phyloP scores from a whole-genome alignment of 2,797 vertebrate species.

The Acanthis flammea region DNA sequence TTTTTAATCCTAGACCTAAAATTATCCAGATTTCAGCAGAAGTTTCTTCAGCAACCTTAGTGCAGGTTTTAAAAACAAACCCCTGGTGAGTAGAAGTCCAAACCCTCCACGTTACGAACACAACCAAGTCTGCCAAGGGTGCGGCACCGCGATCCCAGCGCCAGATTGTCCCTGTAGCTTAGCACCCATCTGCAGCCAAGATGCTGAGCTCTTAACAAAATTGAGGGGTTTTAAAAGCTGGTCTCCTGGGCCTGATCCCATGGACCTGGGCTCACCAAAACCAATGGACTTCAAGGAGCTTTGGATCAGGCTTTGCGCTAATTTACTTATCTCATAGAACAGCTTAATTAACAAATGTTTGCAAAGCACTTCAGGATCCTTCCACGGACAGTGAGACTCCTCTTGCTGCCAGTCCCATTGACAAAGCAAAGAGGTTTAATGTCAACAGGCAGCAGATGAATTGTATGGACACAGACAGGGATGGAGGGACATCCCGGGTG shows the following conservation, averaged over 20 bases:
- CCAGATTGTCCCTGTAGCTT: slow-evolving; percentile 25
- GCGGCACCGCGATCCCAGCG: rapidly evolving
- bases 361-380: slow-evolving; percentile 35
- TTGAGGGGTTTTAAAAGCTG: neutral
- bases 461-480: rapidly evolving
- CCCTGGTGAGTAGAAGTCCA: neutral
- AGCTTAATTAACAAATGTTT: slow-evolving; percentile 59
- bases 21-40: neutral
- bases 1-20: neutral
- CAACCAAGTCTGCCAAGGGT: neutral
- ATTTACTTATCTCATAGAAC: slow-evolving; percentile 43
- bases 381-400: neutral
- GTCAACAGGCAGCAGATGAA: neutral
- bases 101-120: rapidly evolving
- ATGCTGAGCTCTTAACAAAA: slow-evolving; percentile 45
- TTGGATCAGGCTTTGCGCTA: slow-evolving; percentile 10
- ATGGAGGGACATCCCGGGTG: rapidly evolving
- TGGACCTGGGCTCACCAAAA: neutral
- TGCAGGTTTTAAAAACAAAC: neutral
- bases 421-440: neutral
- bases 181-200: slow-evolving; percentile 16
- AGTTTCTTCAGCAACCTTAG: neutral
- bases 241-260: slow-evolving; percentile 9
- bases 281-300: slow-evolving; percentile 26
- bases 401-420: neutral